A percentile compares a stretch with the other conserved stretches of the same genome.
Evolutionary conservation across 2,113 vertebrate species (phyloP).

Genomic region (Sporophila hypoxantha): DNA sequence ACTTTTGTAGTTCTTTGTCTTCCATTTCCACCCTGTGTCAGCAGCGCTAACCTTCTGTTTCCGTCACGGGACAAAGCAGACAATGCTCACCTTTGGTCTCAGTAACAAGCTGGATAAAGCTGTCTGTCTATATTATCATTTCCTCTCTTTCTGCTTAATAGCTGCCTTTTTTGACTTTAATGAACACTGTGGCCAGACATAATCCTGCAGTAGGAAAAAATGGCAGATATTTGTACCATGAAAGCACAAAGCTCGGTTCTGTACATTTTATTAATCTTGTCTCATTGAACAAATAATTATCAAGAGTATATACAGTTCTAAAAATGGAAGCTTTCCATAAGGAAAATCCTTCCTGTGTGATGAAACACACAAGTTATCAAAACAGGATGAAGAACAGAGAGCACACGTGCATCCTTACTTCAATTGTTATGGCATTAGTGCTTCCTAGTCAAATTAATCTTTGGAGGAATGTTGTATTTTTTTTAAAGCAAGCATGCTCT

Average conservation of each 20-base stretch:
- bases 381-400: slow-evolving; percentile 32
- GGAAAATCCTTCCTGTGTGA: slow-evolving; percentile 30
- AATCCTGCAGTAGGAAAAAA: not conserved
- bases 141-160: not conserved
- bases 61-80: not conserved
- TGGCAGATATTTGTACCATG: not conserved
- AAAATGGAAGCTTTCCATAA: slow-evolving; percentile 13
- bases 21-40: not conserved
- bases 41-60: not conserved
- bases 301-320: not conserved
- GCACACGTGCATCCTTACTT: slow-evolving; percentile 22
- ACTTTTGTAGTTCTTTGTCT: not conserved
- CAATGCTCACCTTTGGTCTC: not conserved
- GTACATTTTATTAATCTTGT: not conserved
- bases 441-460: slow-evolving; percentile 10
- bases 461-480: not conserved
- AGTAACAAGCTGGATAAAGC: not conserved
- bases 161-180: not conserved
- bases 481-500: not conserved
- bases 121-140: not conserved
- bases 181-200: not conserved
- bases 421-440: not conserved
- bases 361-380: not conserved
- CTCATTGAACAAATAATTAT: not conserved
- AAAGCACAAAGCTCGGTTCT: not conserved